Evolutionary conservation across 2,888 invertebrate species (phyloP).

Genomic region (Limenitis arthemis): DNA sequence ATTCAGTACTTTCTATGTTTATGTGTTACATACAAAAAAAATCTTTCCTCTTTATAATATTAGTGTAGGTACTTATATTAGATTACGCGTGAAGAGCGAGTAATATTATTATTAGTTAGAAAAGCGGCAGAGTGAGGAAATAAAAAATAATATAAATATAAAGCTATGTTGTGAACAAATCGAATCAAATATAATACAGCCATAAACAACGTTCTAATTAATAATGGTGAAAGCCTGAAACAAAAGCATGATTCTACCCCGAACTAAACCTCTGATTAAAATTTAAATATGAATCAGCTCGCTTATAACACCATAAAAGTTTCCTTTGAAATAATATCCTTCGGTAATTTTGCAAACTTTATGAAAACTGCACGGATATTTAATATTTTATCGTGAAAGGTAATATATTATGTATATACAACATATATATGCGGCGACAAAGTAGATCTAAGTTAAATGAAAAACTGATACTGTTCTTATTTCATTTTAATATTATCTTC

Average conservation of each 20-base stretch:
- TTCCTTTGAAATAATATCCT: conserved; percentile 7
- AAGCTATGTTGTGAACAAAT: not conserved
- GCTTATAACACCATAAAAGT: conserved; percentile 11
- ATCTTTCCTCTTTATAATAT: too few relatives aligned
- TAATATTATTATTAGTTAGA: too few relatives aligned
- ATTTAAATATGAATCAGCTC: conserved; percentile 12
- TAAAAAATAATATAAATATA: not conserved
- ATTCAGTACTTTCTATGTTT: too few relatives aligned
- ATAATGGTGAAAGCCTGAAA: not conserved
- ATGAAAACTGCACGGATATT: conserved; percentile 7
- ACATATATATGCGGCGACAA: too few relatives aligned
- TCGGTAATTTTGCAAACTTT: conserved; percentile 2
- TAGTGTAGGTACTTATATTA: too few relatives aligned
- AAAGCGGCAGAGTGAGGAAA: too few relatives aligned
- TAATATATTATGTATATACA: too few relatives aligned
- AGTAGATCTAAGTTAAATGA: conserved; percentile 5
- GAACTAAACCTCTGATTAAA: conserved; percentile 7
- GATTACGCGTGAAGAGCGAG: too few relatives aligned
- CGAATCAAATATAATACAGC: not conserved
- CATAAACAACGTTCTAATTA: not conserved
- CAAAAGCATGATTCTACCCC: not conserved
- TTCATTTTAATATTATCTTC: too few relatives aligned
- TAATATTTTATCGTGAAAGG: conserved; percentile 9
- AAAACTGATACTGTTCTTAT: too few relatives aligned
- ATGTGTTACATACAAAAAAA: too few relatives aligned